These are phyloP conservation scores for Halcyon smyrnensis DNA, from an alignment of 2,797 vertebrate species.

Conservation along the genomic window DNA sequence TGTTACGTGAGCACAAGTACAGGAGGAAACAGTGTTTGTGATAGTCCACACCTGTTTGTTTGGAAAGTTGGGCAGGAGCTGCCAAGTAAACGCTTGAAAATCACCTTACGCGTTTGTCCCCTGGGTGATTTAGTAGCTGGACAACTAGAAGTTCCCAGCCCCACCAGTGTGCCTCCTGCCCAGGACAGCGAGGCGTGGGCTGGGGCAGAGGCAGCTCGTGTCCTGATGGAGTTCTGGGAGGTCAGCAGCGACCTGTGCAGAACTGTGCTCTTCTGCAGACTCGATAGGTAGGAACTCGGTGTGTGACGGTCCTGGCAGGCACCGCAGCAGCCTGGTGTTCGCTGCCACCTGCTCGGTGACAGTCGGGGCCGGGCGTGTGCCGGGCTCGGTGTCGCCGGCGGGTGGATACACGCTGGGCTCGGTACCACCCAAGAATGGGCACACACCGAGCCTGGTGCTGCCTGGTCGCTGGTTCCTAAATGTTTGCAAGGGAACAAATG, in stretches of 20 bases:
- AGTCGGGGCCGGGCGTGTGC: too few relatives aligned
- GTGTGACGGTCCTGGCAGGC: neutral
- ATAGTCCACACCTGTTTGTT: neutral
- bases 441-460: rapidly evolving
- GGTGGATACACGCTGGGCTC: too few relatives aligned
- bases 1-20: neutral
- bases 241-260: neutral
- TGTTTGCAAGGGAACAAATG: neutral
- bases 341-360: too few relatives aligned
- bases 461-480: neutral
- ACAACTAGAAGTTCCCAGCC: too few relatives aligned
- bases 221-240: neutral
- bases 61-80: neutral
- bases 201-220: neutral
- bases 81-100: neutral
- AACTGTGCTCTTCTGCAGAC: neutral
- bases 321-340: neutral
- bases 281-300: rapidly evolving
- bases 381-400: neutral
- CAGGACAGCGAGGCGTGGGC: neutral
- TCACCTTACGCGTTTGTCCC: neutral
- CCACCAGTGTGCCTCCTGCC: rapidly evolving
- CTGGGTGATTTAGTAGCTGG: neutral
- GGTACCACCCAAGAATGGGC: neutral
- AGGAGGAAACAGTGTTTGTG: neutral